A percentile compares a stretch with the other conserved stretches of the same genome.
Conservation (phyloP, 2,113 vertebrate species). For the Dasyurus viverrinus region DNA sequence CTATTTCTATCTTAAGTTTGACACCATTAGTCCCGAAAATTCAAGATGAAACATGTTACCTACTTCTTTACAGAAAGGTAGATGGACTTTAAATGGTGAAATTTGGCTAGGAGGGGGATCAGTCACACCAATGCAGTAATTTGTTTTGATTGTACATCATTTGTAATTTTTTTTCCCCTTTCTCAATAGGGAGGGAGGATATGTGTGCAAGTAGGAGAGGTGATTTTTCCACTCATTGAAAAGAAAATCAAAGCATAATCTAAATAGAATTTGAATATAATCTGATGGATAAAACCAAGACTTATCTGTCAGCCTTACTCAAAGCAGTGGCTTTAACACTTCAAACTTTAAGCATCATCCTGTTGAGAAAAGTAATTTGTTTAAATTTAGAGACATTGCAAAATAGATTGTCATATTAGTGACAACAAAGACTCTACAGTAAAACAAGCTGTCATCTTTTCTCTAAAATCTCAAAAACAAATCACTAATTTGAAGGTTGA, state of each 20-base stretch:
- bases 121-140: background rate
- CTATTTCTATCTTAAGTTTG: background rate
- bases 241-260: background rate
- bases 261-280: background rate
- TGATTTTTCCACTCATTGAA: background rate
- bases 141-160: background rate
- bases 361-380: background rate
- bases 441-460: background rate
- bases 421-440: background rate
- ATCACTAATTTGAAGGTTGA: background rate
- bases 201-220: background rate
- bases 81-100: background rate
- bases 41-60: background rate
- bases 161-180: too few species aligned
- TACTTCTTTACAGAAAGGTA: background rate
- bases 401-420: background rate
- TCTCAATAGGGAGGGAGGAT: too few species aligned
- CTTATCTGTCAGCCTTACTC: background rate
- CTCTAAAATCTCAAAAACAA: background rate
- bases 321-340: background rate
- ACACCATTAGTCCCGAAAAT: background rate
- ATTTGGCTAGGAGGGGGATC: fast-evolving
- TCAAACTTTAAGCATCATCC: background rate
- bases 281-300: background rate
- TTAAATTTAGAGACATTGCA: background rate